Conservation (phyloP, 2,797 vertebrate species). For the Melanogrammus aeglefinus region DNA sequence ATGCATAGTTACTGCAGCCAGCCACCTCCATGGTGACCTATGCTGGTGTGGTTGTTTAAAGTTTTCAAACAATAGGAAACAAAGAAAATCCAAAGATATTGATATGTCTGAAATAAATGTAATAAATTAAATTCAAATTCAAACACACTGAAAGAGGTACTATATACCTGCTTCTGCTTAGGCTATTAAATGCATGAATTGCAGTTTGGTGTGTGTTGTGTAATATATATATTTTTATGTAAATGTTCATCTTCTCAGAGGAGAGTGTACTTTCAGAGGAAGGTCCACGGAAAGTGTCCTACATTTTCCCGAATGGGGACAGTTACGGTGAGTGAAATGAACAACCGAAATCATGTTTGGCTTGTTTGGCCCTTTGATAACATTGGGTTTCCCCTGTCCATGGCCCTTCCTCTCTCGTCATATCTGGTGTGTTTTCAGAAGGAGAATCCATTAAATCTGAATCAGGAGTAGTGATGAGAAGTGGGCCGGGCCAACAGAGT, state of each 20-base stretch:
- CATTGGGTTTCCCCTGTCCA: neutral
- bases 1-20: neutral
- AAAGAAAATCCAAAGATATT: neutral
- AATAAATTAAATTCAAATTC: too few relatives aligned
- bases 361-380: neutral
- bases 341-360: neutral
- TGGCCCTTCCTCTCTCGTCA: neutral
- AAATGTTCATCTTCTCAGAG: neutral
- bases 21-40: neutral
- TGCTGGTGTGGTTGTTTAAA: neutral
- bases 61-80: neutral
- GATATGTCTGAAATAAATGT: too few relatives aligned
- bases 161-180: neutral
- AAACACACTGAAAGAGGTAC: neutral
- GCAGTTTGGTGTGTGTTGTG: neutral
- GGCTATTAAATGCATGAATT: neutral
- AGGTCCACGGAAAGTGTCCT: constrained; percentile 54
- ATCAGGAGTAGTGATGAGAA: constrained; percentile 70
- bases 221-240: neutral
- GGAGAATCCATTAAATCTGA: constrained; percentile 69
- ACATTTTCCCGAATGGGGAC: constrained; percentile 79
- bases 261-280: constrained; percentile 19
- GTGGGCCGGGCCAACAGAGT: constrained; percentile 73
- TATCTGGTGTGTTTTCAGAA: constrained; percentile 55
- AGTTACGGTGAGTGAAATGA: constrained; percentile 71